Percentiles rank a stretch among this genome's conserved stretches.
phyloP scores from a whole-genome alignment of 2,113 vertebrate genomes.

The Dendrocopos noguchii region DNA sequence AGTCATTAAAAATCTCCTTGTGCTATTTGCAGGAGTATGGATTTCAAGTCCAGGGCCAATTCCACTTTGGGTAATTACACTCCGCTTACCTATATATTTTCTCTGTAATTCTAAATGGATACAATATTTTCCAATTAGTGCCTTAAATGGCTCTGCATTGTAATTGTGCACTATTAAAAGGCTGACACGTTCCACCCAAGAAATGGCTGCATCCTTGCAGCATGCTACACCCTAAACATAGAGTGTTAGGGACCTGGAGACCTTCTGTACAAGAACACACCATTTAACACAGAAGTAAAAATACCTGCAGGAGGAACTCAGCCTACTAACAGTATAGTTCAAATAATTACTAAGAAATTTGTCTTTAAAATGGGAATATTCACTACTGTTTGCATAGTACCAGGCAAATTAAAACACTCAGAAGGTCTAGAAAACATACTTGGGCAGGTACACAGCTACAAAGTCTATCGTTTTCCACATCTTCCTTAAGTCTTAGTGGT shows the following conservation, averaged over 20 bases:
- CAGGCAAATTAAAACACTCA: background rate
- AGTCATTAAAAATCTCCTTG: constrained; percentile 63
- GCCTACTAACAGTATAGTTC: background rate
- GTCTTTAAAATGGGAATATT: background rate
- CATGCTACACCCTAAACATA: accelerated
- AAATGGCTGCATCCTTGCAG: background rate
- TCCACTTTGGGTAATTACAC: constrained; percentile 69
- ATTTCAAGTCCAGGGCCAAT: constrained; percentile 63
- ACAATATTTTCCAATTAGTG: constrained; percentile 69
- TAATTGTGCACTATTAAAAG: constrained; percentile 45
- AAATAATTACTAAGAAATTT: background rate
- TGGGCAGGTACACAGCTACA: background rate
- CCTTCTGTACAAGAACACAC: background rate
- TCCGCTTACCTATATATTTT: constrained; percentile 71
- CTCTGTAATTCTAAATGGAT: constrained; percentile 61
- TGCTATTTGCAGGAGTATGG: constrained; percentile 60
- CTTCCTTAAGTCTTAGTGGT: background rate
- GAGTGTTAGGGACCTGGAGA: background rate
- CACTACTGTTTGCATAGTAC: background rate
- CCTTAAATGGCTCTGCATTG: constrained; percentile 46
- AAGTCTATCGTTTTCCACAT: background rate
- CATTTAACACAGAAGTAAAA: background rate
- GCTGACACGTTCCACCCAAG: constrained; percentile 2
- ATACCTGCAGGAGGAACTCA: background rate
- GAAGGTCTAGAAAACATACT: background rate